phyloP scores from a whole-genome alignment of 2,888 invertebrate genomes.

The Sacculina carcini region DNA sequence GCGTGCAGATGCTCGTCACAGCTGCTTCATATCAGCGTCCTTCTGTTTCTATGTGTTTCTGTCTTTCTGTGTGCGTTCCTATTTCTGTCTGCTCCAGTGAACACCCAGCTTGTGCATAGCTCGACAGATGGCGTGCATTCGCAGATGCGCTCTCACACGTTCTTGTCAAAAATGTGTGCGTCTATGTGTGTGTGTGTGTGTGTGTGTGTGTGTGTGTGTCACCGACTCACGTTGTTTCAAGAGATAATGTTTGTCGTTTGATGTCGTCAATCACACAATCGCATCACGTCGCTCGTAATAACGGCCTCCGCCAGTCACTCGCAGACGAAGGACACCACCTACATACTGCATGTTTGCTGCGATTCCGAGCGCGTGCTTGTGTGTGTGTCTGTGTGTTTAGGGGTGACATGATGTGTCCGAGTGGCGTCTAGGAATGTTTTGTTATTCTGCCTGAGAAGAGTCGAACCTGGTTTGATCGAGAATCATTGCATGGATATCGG shows the following conservation, averaged over 20 bases:
- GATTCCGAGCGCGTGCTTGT: background rate
- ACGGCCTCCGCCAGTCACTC: too few species aligned
- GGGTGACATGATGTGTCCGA: background rate
- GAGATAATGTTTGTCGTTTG: too few species aligned
- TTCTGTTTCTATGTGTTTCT: too few species aligned
- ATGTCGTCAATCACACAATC: too few species aligned
- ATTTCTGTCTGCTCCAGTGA: background rate
- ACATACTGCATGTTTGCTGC: background rate
- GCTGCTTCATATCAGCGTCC: too few species aligned
- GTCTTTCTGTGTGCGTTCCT: background rate
- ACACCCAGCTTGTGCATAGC: background rate
- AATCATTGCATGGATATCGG: too few species aligned
- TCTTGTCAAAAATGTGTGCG: background rate
- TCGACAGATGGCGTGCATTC: background rate
- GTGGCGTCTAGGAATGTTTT: too few species aligned
- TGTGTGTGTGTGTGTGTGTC: background rate
- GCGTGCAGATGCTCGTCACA: too few species aligned
- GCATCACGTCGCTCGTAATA: too few species aligned
- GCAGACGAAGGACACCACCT: background rate
- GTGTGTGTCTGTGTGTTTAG: slow-evolving; percentile 3
- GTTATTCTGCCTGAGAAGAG: too few species aligned
- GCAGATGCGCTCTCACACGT: background rate
- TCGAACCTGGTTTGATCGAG: too few species aligned
- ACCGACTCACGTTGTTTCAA: background rate
- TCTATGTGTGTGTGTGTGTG: background rate